phyloP scores from a whole-genome alignment of 2,113 vertebrate genomes.

The Bothrops jararaca region DNA sequence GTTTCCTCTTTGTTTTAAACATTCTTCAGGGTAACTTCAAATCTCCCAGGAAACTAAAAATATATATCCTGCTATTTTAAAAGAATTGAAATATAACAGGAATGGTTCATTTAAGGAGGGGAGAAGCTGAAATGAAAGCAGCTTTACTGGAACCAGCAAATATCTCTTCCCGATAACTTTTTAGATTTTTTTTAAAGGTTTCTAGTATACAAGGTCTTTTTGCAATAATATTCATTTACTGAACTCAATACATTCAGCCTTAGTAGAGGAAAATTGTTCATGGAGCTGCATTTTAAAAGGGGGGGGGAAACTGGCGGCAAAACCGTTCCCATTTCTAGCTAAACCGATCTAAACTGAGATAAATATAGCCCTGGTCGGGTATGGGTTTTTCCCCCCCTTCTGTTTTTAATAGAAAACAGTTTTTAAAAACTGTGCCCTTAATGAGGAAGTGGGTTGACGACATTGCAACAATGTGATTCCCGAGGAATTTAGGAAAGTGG shows the following conservation, averaged over 20 bases:
- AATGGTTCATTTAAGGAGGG: not conserved
- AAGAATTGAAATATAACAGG: slow-evolving; percentile 41
- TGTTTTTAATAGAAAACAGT: slow-evolving; percentile 32
- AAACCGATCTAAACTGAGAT: not conserved
- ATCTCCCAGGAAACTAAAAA: slow-evolving; percentile 37
- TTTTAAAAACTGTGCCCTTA: slow-evolving; percentile 21
- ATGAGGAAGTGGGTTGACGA: not conserved
- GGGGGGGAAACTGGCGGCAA: not conserved
- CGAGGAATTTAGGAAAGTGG: slow-evolving; percentile 47
- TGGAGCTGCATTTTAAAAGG: slow-evolving; percentile 6
- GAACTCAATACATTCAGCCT: not conserved
- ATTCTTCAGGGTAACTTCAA: slow-evolving; percentile 40
- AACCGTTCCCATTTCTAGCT: not conserved
- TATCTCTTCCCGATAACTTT: slow-evolving; percentile 31
- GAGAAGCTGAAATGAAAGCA: slow-evolving; percentile 45
- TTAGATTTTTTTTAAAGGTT: slow-evolving; percentile 2
- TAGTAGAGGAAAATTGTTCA: slow-evolving; percentile 31
- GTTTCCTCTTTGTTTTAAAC: slow-evolving; percentile 19
- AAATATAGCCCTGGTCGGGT: not conserved
- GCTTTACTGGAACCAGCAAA: slow-evolving; percentile 2
- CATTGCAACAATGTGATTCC: slow-evolving; percentile 42
- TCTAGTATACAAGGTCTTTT: not conserved
- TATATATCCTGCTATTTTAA: slow-evolving; percentile 34
- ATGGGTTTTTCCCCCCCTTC: not conserved
- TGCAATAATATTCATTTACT: not conserved